Evolutionary conservation across 2,113 vertebrate genomes (phyloP).

Genomic region (Anoplopoma fimbria): DNA sequence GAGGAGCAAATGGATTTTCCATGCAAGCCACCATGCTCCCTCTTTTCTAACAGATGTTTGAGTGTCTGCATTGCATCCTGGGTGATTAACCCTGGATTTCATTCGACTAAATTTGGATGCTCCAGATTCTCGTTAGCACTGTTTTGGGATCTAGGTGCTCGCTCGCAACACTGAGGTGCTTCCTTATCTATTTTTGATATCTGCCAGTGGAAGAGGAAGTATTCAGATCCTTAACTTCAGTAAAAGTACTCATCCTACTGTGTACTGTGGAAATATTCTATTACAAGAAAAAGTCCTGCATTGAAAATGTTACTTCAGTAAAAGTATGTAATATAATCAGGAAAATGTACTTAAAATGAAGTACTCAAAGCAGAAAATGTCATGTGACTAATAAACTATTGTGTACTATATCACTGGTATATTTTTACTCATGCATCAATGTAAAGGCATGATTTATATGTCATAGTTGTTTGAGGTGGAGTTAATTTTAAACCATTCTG

Average conservation of each 20-base stretch:
- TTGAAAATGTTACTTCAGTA: neutral
- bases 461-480: neutral
- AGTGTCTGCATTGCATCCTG: constrained; percentile 65
- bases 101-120: constrained; percentile 79
- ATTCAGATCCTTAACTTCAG: neutral
- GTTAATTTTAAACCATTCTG: neutral
- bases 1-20: constrained; percentile 69
- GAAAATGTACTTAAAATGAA: neutral
- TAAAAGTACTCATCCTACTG: neutral
- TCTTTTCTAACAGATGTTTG: constrained; percentile 67
- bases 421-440: neutral
- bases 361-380: neutral
- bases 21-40: constrained; percentile 36
- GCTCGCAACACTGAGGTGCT: constrained; percentile 39
- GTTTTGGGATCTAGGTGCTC: constrained; percentile 56
- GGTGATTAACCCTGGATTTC: constrained; percentile 79
- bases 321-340: neutral
- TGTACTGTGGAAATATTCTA: neutral
- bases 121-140: constrained; percentile 68
- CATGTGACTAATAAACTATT: neutral
- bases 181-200: constrained; percentile 66
- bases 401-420: neutral
- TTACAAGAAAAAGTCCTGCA: neutral
- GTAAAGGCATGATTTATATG: neutral
- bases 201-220: constrained; percentile 13